These are phyloP conservation scores for Rhogogaster chlorosoma DNA, from an alignment of 2,888 invertebrate species.

Conservation along the genomic window DNA sequence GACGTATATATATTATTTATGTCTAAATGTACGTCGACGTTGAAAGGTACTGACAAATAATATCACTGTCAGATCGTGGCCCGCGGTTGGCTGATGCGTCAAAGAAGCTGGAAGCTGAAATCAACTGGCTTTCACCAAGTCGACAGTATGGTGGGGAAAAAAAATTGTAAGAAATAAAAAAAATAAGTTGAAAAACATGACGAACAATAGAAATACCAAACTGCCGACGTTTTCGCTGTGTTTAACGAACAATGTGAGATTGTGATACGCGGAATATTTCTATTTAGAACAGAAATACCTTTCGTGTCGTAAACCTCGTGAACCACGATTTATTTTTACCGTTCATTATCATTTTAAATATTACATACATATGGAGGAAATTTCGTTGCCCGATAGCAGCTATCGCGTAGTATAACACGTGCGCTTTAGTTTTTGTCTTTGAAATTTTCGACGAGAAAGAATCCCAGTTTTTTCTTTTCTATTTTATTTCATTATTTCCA, in stretches of 20 bases:
- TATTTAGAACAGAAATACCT: neutral
- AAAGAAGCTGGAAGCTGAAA: neutral
- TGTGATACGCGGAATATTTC: neutral
- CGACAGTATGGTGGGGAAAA: neutral
- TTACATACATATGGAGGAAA: neutral
- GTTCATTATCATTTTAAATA: constrained; percentile 5
- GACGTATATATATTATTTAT: neutral
- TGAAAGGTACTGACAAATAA: neutral
- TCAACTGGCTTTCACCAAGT: neutral
- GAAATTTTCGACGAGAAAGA: neutral
- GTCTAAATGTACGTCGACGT: neutral
- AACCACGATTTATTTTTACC: neutral
- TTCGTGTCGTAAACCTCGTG: constrained; percentile 2
- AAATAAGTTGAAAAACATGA: neutral
- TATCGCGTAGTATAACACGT: too few relatives aligned
- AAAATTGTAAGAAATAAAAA: neutral
- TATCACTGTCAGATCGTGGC: neutral
- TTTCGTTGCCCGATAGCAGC: neutral
- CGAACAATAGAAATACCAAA: constrained; percentile 20
- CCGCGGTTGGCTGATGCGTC: neutral
- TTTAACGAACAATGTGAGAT: neutral
- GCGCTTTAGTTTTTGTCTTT: neutral
- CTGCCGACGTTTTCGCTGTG: neutral
- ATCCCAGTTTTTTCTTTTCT: neutral
- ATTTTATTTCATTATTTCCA: neutral